Conservation (phyloP, 1,140 invertebrate species). For the Macrobrachium rosenbergii region DNA sequence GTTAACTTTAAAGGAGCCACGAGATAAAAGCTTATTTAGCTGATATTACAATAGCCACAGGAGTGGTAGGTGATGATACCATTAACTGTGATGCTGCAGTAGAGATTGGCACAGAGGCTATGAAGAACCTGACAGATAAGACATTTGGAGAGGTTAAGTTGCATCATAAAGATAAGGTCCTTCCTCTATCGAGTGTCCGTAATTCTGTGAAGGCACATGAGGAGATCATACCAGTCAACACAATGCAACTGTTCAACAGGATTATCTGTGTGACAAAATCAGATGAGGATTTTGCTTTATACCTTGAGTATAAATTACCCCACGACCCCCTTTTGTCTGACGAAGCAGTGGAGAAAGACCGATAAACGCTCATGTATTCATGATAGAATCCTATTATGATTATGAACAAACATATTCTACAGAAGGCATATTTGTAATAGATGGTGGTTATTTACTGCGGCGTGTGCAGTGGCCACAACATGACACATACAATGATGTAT, state of each 20-base stretch:
- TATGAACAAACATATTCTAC: not conserved
- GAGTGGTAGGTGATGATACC: not conserved
- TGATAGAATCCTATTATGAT: too few species aligned
- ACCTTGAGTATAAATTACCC: too few species aligned
- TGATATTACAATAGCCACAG: too few species aligned
- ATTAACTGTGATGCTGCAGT: slow-evolving; percentile 20
- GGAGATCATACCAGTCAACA: slow-evolving; percentile 33
- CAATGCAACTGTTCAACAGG: slow-evolving; percentile 14
- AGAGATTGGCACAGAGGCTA: slow-evolving; percentile 25
- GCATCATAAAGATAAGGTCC: not conserved
- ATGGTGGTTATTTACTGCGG: too few species aligned
- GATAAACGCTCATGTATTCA: too few species aligned
- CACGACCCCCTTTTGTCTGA: too few species aligned
- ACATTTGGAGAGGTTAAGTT: slow-evolving; percentile 12
- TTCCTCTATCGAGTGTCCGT: not conserved
- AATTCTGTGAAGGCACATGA: slow-evolving; percentile 5
- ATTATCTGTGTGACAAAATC: slow-evolving; percentile 9
- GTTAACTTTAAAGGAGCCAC: too few species aligned
- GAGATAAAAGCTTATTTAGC: too few species aligned
- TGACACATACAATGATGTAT: too few species aligned
- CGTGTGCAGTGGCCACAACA: too few species aligned
- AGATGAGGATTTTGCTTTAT: too few species aligned
- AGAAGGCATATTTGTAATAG: not conserved
- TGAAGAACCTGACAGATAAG: not conserved
- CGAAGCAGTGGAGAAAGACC: too few species aligned